Base-by-base conservation (phyloP, 2,113 vertebrate genomes). In the Laticauda colubrina region DNA sequence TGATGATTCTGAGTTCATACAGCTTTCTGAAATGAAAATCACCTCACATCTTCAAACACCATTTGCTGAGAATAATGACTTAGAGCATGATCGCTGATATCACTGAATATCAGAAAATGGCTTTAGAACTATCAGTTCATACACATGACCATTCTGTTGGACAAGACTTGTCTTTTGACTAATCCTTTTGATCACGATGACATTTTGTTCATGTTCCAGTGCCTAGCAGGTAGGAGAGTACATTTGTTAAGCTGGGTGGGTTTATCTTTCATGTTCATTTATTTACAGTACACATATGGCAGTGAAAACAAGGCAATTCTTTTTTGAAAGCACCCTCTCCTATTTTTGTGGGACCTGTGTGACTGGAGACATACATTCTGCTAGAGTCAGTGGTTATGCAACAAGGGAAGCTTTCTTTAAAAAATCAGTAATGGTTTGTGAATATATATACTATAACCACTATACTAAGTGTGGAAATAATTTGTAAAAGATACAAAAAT, bases 181-280 rank as follows among this genome's bases (percentile, higher is more conserved):
- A 97, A 97, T 96, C 91, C 93, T 96, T 93, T 90, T 90, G 95
- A 97, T 96, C 75, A 57, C 93, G 95, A 94, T 94, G 96, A 95
- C 92, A 89, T 90, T 96, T 93, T 95, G 94, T 95, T 95, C 89
- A 0, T 95, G 87, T 98, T 97, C 96, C 93, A 96, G 89, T 57
- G 90, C 96, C 96, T 95, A 97, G 96, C 1, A 3, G 94, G 94
- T 93, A 90, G 94, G 92, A 96, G 64, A 97, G 95, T 95, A 88
- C 91, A 95, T 97, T 97, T 20, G 59, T 96, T 96, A 96, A 97
- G 91, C 95, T 96, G 95, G 39, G 64, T 94, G 87, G 51, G 85
- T 95, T 97, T 97, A 96, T 93, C 93, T 89, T 96, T 94, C 91
- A 94, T 96, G 91, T 97, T 97, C 95, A 94, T 96, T 97, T 97